Conservation (phyloP, 2,888 invertebrate genomes). For the Eupithecia vulgata region DNA sequence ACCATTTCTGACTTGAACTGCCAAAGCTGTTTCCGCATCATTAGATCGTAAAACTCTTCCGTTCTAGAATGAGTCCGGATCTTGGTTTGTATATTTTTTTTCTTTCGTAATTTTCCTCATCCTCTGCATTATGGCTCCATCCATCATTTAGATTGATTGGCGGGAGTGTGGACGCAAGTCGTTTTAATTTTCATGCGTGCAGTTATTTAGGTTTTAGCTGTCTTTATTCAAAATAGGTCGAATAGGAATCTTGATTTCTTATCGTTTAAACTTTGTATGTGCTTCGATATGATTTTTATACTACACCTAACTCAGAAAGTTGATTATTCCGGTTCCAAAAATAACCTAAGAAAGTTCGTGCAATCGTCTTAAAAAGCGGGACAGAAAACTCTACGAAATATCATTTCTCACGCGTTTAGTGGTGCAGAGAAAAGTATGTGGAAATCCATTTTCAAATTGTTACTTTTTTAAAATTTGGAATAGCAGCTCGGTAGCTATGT, state of each 20-base stretch:
- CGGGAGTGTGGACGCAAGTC: conserved; percentile 14
- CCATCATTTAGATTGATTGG: conserved; percentile 47
- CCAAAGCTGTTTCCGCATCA: background rate
- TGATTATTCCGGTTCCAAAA: too few species aligned
- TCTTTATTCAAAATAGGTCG: background rate
- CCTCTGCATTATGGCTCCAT: conserved; percentile 29
- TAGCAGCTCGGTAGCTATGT: too few species aligned
- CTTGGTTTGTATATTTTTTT: conserved; percentile 8
- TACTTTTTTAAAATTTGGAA: too few species aligned
- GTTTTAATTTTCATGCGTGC: conserved; percentile 15
- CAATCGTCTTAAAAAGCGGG: too few species aligned
- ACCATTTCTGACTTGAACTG: background rate
- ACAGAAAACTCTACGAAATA: too few species aligned
- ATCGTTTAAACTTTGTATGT: too few species aligned
- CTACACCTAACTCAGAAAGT: too few species aligned
- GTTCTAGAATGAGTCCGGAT: background rate
- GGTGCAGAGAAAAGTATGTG: too few species aligned
- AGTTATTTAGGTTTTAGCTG: background rate
- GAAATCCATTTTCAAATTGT: too few species aligned
- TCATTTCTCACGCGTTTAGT: too few species aligned
- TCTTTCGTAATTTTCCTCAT: conserved; percentile 3
- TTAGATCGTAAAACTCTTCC: background rate
- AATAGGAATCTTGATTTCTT: background rate
- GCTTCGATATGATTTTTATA: too few species aligned
- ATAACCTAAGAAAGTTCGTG: too few species aligned